Evolutionary conservation across 2,888 invertebrate species (phyloP), one percentile per base, ranked within the genome.

Genomic region (Dorcus parallelipipedus): DNA sequence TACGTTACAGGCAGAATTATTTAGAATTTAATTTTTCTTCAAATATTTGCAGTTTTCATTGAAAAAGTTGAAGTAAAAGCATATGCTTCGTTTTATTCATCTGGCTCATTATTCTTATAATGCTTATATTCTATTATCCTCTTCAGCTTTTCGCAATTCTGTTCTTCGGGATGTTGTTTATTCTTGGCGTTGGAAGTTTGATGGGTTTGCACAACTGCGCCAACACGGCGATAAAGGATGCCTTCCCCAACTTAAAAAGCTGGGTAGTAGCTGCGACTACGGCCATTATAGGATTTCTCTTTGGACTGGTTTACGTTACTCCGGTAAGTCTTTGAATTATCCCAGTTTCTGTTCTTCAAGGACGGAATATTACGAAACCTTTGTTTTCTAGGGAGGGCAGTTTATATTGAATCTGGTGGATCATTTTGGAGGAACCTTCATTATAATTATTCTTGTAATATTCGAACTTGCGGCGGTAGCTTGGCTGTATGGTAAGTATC

Each of bases 101-200:
- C n/a, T n/a, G n/a, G n/a, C n/a, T n/a, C n/a, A n/a, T n/a, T n/a
- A n/a, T 14, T 14, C 14, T 14, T 14, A 14, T 1, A 14, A 14
- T 14, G 8, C 10, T 41, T 41, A 41, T 9, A 45, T 45, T 45
- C 23, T 10, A 42, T 45, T 45, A 42, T 52, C 38, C 48, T 56
- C 58, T 80, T 33, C 77, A 88, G 86, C 73, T 91, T 38, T 92
- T 91, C 76, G 81, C 91, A 0, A 87, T 89, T 3, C 76, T 91
- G n/a, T 92, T 92, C 79, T 92, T 92, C 81, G 79, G 90, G 67
- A 93, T 93, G 93, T 80, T 93, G 78, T 84, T 88, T 59, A 87
- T 90, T 2, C 80, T 93, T 59, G 92, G 91, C 9, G 80, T 90
- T 14, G 93, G 92, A 1, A 89, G 89, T 55, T 84, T 88, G 6